These are phyloP conservation scores for Biston betularia DNA, from an alignment of 2,888 invertebrate genomes.

Conservation along the genomic window DNA sequence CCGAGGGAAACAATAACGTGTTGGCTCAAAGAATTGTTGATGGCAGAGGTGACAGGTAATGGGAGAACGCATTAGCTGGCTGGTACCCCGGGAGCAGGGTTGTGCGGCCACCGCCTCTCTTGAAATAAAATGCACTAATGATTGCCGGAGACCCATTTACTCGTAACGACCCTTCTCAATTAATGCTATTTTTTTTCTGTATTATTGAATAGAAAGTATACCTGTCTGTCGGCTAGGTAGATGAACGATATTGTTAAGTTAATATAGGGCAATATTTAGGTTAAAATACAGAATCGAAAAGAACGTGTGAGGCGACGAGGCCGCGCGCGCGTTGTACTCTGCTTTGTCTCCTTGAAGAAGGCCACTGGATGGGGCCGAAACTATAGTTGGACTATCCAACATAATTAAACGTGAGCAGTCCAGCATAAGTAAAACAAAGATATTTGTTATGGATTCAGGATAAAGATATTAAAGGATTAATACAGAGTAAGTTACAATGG, in stretches of 20 bases:
- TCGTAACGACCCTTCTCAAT: constrained; percentile 58
- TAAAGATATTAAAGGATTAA: not conserved
- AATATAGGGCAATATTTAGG: not conserved
- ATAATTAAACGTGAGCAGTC: no score
- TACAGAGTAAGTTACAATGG: not conserved
- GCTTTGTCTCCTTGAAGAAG: no score
- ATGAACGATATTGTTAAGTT: not conserved
- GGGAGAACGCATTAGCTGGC: constrained; percentile 72
- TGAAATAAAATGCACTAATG: constrained; percentile 78
- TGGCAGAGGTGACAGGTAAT: constrained; percentile 71
- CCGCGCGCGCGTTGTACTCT: no score
- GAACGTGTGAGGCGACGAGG: no score
- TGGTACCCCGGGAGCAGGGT: constrained; percentile 48
- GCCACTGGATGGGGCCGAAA: no score
- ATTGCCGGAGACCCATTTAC: constrained; percentile 54
- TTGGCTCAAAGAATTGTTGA: constrained; percentile 59
- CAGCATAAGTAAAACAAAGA: not conserved
- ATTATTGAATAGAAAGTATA: not conserved
- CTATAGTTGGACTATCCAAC: no score
- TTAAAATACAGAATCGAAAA: no score
- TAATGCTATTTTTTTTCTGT: constrained; percentile 52
- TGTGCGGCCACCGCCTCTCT: constrained; percentile 54
- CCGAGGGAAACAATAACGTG: constrained; percentile 55
- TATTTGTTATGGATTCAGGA: not conserved
- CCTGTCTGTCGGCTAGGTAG: no score